Evolutionary conservation across 2,888 invertebrate species (phyloP).

Genomic region (Sussaba pulchella): DNA sequence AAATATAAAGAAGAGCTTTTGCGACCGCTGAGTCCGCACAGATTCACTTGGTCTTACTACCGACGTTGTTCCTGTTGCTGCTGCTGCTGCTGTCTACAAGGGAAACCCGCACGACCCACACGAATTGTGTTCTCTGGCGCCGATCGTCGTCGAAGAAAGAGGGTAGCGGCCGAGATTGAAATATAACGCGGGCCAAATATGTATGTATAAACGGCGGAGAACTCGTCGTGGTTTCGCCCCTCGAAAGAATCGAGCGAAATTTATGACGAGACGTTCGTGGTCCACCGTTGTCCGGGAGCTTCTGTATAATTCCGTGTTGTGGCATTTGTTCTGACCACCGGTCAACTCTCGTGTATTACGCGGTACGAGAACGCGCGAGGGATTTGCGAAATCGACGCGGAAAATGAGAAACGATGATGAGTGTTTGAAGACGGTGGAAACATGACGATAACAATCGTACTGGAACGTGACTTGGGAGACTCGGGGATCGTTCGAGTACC

Average conservation of each 20-base stretch:
- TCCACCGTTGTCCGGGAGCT: background rate
- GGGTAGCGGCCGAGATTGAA: constrained; percentile 77
- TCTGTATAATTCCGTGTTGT: too few relatives aligned
- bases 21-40: constrained; percentile 19
- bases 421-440: constrained; percentile 7
- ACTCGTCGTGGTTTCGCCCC: constrained; percentile 41
- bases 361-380: background rate
- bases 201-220: constrained; percentile 74
- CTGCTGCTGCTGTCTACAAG: constrained; percentile 58
- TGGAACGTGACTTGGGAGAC: background rate
- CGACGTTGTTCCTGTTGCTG: constrained; percentile 44
- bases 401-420: constrained; percentile 55
- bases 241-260: constrained; percentile 53
- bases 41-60: constrained; percentile 41
- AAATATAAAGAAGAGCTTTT: constrained; percentile 34
- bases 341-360: constrained; percentile 1
- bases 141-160: constrained; percentile 69
- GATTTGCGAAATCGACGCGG: constrained; percentile 36
- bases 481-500: constrained; percentile 36
- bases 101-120: constrained; percentile 79
- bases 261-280: constrained; percentile 61
- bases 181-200: constrained; percentile 81
- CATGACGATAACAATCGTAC: constrained; percentile 8
- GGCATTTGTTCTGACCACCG: too few relatives aligned
- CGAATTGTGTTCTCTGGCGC: constrained; percentile 82